Evolutionary conservation across 2,797 vertebrate species (phyloP).

Genomic region (Pseudomugil tenellus): DNA sequence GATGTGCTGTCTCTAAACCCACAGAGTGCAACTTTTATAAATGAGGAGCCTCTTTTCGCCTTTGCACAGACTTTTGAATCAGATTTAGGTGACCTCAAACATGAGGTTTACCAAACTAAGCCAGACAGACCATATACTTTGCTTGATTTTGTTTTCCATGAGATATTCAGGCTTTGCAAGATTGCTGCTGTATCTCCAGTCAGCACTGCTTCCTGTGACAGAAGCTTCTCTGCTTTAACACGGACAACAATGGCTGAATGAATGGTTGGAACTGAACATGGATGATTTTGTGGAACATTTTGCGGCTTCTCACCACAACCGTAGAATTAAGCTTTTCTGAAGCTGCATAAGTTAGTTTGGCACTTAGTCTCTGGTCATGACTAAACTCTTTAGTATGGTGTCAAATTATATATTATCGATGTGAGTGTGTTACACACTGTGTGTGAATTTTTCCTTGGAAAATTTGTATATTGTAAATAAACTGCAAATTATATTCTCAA

Average conservation of each 20-base stretch:
- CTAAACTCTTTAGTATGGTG: too few relatives aligned
- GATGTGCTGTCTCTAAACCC: conserved; percentile 2
- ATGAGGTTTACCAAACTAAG: too few relatives aligned
- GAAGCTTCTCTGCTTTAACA: neutral
- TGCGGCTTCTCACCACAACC: too few relatives aligned
- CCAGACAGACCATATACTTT: neutral
- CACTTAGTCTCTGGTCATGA: too few relatives aligned
- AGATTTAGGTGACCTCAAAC: too few relatives aligned
- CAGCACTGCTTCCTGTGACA: neutral
- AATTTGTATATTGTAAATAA: too few relatives aligned
- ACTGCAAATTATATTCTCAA: too few relatives aligned
- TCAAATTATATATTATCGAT: too few relatives aligned
- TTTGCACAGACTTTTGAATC: neutral
- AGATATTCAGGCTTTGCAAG: conserved; percentile 6
- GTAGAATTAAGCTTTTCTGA: too few relatives aligned
- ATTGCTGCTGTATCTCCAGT: neutral
- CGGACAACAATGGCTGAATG: neutral
- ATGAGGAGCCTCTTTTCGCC: conserved; percentile 5
- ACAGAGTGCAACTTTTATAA: conserved; percentile 5
- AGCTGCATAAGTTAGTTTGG: too few relatives aligned
- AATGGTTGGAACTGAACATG: neutral
- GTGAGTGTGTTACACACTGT: too few relatives aligned
- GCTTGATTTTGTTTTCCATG: neutral
- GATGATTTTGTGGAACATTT: conserved; percentile 3
- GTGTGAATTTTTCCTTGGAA: too few relatives aligned